phyloP scores from a whole-genome alignment of 1,140 invertebrate genomes.

The Andricus grossulariae region DNA sequence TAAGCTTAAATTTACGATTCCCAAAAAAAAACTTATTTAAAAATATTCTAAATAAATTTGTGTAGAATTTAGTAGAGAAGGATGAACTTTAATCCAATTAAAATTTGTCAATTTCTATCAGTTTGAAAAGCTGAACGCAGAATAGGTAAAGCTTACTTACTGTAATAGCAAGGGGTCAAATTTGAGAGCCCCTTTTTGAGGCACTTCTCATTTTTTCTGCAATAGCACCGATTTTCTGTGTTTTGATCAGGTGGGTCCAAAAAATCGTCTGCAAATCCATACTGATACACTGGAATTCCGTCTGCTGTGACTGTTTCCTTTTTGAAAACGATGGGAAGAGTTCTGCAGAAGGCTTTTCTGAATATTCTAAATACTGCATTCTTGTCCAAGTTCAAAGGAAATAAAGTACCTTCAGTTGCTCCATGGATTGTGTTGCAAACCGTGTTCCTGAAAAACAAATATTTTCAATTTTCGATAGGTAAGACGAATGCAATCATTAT shows the following conservation, averaged over 20 bases:
- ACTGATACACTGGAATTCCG: constrained; percentile 72
- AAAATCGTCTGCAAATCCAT: constrained; percentile 75
- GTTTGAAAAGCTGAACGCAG: too few species aligned
- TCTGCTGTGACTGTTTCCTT: constrained; percentile 53
- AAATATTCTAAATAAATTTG: too few species aligned
- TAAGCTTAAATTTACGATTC: too few species aligned
- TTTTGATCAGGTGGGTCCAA: constrained; percentile 77
- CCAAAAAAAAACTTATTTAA: too few species aligned
- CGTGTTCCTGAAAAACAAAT: constrained; percentile 66
- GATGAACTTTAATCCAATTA: too few species aligned
- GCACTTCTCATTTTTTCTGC: constrained; percentile 74
- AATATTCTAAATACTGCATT: constrained; percentile 78
- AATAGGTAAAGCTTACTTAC: constrained; percentile 70
- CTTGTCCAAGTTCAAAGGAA: constrained; percentile 77
- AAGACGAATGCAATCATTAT: constrained; percentile 23
- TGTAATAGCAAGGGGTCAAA: constrained; percentile 85
- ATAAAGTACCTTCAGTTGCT: constrained; percentile 78
- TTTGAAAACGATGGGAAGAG: constrained; percentile 78
- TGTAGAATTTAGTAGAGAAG: too few species aligned
- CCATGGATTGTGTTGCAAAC: constrained; percentile 79
- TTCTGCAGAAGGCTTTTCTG: constrained; percentile 82
- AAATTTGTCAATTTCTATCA: too few species aligned
- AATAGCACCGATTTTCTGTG: constrained; percentile 80
- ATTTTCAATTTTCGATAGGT: constrained; percentile 31
- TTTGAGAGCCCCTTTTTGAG: constrained; percentile 80